Base-by-base conservation (phyloP, 2,888 invertebrate genomes). In the Masnerella sp. region DNA sequence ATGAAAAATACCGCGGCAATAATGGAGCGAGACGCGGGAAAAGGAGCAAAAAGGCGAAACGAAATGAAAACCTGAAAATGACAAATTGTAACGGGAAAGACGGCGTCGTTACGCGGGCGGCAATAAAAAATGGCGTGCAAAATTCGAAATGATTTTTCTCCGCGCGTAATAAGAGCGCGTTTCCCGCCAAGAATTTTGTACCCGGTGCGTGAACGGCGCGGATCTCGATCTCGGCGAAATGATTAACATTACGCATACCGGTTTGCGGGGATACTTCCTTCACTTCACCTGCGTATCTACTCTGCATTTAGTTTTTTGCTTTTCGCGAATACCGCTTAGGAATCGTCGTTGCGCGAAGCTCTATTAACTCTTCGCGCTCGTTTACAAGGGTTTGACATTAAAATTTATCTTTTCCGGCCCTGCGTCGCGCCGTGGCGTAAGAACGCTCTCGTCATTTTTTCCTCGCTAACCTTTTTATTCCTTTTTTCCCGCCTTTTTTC, bases 241-340 rank as follows among this genome's bases (percentile, higher is more conserved):
- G 75, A 75, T 75, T 77, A 73, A 70, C 73, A 75, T 68, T 77
- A 73, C 70, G 71, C 73, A 71, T 75, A 77, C 75, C 75, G 75
- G 77, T 75, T 73, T 75, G 68, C 67, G 62, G 68, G 67, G 68
- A 71, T 68, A 70, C 72, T 73, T 72, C 74, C 73, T 73, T 51
- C 64, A 64, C 68, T 65, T 62, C 68, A 74, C 68, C 70, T 70
- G 68, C 49, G 58, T 67, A 70, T 74, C 70, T 67, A 61, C 71
- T 72, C 65, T 71, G 64, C 64, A 75, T 68, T 75, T 72, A 75
- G 59, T 75, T 75, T 75, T 75, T 75, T 75, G 68, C 75, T 64
- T 59, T 65, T 54, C 68, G 49, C 75, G 49, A 72, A 75, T 69
- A 61, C 75, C 75, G 71, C 71, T 75, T 72, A 75, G 71, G 75